phyloP scores from a whole-genome alignment of 2,888 invertebrate species.

The Orchesella flavescens region DNA sequence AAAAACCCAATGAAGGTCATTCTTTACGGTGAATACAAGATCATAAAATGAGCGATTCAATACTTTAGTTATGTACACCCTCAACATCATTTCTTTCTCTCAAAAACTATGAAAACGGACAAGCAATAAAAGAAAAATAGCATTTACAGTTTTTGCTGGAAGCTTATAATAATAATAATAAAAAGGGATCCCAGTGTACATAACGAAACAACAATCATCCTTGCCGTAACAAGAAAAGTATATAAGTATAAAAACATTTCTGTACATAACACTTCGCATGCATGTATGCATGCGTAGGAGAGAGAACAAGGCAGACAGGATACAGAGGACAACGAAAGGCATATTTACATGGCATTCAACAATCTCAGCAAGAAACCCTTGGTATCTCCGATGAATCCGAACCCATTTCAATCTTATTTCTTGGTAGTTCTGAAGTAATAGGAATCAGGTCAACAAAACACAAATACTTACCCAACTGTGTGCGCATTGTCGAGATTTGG shows the following conservation, averaged over 20 bases:
- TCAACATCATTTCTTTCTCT: constrained; percentile 10
- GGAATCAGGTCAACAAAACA: constrained; percentile 50
- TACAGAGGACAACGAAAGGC: background rate
- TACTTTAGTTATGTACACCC: constrained; percentile 16
- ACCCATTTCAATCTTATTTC: background rate
- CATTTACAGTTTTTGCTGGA: constrained; percentile 42
- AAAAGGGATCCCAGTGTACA: constrained; percentile 48
- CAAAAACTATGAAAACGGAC: constrained; percentile 6
- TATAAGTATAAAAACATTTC: background rate
- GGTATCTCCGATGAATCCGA: constrained; percentile 23
- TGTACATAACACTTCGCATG: background rate
- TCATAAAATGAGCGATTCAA: constrained; percentile 20
- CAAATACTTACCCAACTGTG: constrained; percentile 50
- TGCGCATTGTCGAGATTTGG: constrained; percentile 49
- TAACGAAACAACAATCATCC: constrained; percentile 9
- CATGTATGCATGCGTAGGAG: constrained; percentile 24
- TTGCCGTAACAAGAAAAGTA: background rate
- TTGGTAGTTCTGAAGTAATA: background rate
- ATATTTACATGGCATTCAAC: background rate
- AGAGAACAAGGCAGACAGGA: constrained; percentile 14
- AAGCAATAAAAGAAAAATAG: constrained; percentile 49
- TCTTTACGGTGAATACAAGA: constrained; percentile 26
- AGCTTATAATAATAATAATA: constrained; percentile 37
- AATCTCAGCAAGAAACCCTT: constrained; percentile 52
- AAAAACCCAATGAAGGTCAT: constrained; percentile 26